Percentiles rank a stretch among this genome's conserved stretches.
These are phyloP conservation scores for Craseonycteris thonglongyai DNA, from an alignment of 2,113 vertebrate species.

Conservation along the genomic window DNA sequence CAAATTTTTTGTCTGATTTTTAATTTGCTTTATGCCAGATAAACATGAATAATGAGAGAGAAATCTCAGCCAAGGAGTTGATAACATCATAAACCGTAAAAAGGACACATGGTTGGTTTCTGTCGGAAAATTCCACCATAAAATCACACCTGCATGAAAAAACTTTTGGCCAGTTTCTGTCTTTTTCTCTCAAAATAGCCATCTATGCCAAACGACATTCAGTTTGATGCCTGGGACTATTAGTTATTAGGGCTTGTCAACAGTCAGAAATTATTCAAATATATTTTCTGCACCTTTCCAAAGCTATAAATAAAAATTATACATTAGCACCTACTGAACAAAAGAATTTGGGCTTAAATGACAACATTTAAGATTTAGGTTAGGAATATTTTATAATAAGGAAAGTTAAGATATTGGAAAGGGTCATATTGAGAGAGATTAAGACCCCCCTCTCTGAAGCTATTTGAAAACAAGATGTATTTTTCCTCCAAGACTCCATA, in stretches of 20 bases:
- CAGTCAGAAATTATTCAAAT: constrained; percentile 59
- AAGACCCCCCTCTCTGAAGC: not conserved
- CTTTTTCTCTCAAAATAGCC: constrained; percentile 47
- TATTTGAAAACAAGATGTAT: constrained; percentile 30
- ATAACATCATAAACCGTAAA: constrained; percentile 27
- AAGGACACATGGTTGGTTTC: constrained; percentile 43
- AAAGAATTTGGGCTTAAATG: constrained; percentile 11
- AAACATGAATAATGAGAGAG: constrained; percentile 55
- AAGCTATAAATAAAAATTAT: constrained; percentile 50
- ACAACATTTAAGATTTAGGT: constrained; percentile 19
- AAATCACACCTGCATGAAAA: constrained; percentile 49
- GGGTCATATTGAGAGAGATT: constrained; percentile 1
- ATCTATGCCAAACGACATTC: constrained; percentile 40
- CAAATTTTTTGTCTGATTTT: constrained; percentile 44
- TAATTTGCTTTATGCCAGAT: constrained; percentile 58
- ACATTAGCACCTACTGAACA: constrained; percentile 9
- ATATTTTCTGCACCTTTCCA: constrained; percentile 15
- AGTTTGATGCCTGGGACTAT: not conserved
- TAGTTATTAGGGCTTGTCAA: constrained; percentile 39
- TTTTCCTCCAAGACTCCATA: not conserved
- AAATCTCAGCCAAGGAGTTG: constrained; percentile 18
- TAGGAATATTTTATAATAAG: not conserved
- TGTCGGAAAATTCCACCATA: constrained; percentile 50
- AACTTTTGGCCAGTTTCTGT: constrained; percentile 36
- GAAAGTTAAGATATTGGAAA: constrained; percentile 32